Evolutionary conservation across 2,888 invertebrate species (phyloP), one percentile per base, ranked within the genome.

Genomic region (Caenorhabditis sinica): DNA sequence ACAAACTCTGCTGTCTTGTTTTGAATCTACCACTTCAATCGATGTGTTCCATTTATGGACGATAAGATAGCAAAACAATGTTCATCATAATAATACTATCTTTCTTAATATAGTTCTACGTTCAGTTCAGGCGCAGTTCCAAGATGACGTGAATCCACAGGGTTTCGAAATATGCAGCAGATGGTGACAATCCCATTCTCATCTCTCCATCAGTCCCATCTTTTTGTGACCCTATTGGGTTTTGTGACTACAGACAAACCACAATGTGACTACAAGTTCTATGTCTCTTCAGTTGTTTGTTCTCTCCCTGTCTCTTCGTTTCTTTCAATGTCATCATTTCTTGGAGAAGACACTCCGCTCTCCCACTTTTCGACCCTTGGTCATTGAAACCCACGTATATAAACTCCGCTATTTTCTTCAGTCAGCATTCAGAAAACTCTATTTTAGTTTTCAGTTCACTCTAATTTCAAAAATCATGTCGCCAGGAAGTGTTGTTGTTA

Each of bases 401-500:
- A 72, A 60, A 51, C 45, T 6, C 56, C 6, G 25, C 43, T 40
- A 15, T 63, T 49, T 45, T n/a, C 17, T 45, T 20, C n/a, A 49
- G 49, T 49, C 20, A 49, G n/a, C 49, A 20, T 43, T 40, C 43
- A 11, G 13, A 20, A 43, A 40, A 3, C 36, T 30, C 60, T 20
- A 61, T 17, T 36, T 25, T 15, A 63, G 43, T 63, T 43, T 63
- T 63, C 43, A 63, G 40, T 45, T 45, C 28, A 20, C 6, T 20
- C 25, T 25, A 28, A 30, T 65, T 28, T 17, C 15, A 43, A 1
- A 45, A 65, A 65, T 3, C 25, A 76, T 82, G 72, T 60, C 83
- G 11, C 83, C 83, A 15, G 53, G 63, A 45, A 79, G 75, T 23
- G 95, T 96, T 89, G 93, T 97, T 91, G 95, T 97, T 89, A 97